Evolutionary conservation across 1,140 invertebrate species (phyloP), one percentile per base, ranked within the genome.

Genomic region (Dolichoris vasculosae): DNA sequence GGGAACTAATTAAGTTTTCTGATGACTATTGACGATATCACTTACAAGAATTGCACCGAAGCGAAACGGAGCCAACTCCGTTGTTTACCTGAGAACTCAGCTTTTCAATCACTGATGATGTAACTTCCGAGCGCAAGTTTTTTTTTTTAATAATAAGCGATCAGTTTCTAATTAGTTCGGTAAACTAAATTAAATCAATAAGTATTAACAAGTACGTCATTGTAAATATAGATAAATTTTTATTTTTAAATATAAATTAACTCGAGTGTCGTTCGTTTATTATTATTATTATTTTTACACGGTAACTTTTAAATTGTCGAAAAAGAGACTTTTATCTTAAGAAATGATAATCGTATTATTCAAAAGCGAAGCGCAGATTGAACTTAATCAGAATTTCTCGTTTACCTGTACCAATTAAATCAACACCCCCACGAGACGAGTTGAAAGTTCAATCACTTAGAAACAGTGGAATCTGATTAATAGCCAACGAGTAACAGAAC

Each of bases 1-100:
- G 82, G 40, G 55, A 77, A 51, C 76, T 84, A 84, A 84, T 84
- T 84, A 84, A 78, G 76, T 77, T 77, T 83, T 83, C 71, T 76
- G 82, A 77, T 83, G 71, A 83, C 73, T 76, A 83, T 83, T 83
- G 82, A 83, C 59, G 73, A 83, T 77, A 83, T 82, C 80, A 48
- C 73, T 51, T 82, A 82, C 67, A 73, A 32, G 67, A 38, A 17
- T 69, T 17, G 17, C 55, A 30, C 15, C 43, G 48, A 51, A 17
- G 8, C 20, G 15, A 51, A 51, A 51, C 15, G 15, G 48, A 30
- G 35, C 32, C 40, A 32, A 32, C 67, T 1, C 46, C 15, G 30
- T 43, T 48, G 13, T 79, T 63, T 81, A 64, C 77, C 11, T n/a
- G 30, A 26, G 13, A 17, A n/a, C 8, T 40, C 17, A 43, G 7